A percentile compares a stretch with the other conserved stretches of the same genome.
Conservation (phyloP, 1,140 invertebrate species). For the Scaptomyza montana region DNA sequence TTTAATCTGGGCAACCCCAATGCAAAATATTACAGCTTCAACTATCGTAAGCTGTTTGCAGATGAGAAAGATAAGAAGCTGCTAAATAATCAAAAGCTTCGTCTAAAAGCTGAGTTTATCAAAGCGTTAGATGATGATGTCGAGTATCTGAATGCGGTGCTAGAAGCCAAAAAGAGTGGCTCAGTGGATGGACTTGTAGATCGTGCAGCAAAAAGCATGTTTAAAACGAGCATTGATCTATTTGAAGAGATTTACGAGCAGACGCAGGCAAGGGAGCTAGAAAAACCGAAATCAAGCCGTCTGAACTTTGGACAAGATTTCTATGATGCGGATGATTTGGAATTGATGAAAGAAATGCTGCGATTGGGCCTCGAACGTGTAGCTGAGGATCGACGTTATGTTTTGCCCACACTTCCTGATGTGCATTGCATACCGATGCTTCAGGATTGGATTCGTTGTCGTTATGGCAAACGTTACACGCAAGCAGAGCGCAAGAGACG, state of each 20-base stretch:
- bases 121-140: slow-evolving; percentile 53
- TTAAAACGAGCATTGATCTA: slow-evolving; percentile 17
- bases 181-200: slow-evolving; percentile 37
- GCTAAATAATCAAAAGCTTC: slow-evolving; percentile 24
- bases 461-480: slow-evolving; percentile 61
- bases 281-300: background rate
- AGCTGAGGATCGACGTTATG: slow-evolving; percentile 48
- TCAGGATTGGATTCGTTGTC: slow-evolving; percentile 60
- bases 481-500: slow-evolving; percentile 14
- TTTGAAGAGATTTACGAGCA: slow-evolving; percentile 36
- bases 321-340: slow-evolving; percentile 47
- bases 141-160: slow-evolving; percentile 35
- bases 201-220: slow-evolving; percentile 21
- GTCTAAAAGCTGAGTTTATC: slow-evolving; percentile 44
- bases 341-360: slow-evolving; percentile 54
- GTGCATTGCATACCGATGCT: slow-evolving; percentile 59
- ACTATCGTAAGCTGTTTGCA: slow-evolving; percentile 50
- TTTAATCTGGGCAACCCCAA: slow-evolving; percentile 18
- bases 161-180: slow-evolving; percentile 7
- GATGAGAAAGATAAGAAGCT: background rate
- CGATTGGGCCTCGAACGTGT: slow-evolving; percentile 41
- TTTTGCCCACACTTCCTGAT: slow-evolving; percentile 62
- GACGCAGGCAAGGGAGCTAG: background rate
- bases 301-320: slow-evolving; percentile 39
- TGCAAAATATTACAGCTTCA: slow-evolving; percentile 24